These are phyloP conservation scores for Dasypogon diadema DNA, from an alignment of 2,888 invertebrate species.

Conservation along the genomic window DNA sequence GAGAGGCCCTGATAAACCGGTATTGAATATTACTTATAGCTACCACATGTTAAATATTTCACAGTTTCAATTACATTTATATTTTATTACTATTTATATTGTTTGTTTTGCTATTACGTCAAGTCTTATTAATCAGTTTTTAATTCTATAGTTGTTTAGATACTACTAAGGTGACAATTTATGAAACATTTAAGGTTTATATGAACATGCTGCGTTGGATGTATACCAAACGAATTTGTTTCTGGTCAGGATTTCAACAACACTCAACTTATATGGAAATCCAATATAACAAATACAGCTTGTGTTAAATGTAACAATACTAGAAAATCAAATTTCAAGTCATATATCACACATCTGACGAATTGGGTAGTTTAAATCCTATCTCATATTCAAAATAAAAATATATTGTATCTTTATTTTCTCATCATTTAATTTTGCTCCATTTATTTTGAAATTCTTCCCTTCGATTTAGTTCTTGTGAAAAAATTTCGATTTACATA, in stretches of 20 bases:
- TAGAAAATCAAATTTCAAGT: slow-evolving; percentile 19
- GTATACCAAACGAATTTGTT: neutral
- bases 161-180: slow-evolving; percentile 7
- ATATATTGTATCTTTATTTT: too few relatives aligned
- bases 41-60: slow-evolving; percentile 43
- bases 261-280: slow-evolving; percentile 1
- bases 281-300: slow-evolving; percentile 25
- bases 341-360: slow-evolving; percentile 36
- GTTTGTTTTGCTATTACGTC: slow-evolving; percentile 15
- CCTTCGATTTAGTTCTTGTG: too few relatives aligned
- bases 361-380: slow-evolving; percentile 10
- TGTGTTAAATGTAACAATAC: slow-evolving; percentile 15
- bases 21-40: slow-evolving; percentile 29
- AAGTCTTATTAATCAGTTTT: slow-evolving; percentile 31
- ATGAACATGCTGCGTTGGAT: slow-evolving; percentile 1
- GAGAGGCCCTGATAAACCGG: slow-evolving; percentile 48
- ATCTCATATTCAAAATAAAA: too few relatives aligned
- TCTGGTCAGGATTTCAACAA: slow-evolving; percentile 16
- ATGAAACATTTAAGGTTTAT: slow-evolving; percentile 29
- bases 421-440: too few relatives aligned
- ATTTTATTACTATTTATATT: slow-evolving; percentile 14
- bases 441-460: too few relatives aligned
- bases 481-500: too few relatives aligned
- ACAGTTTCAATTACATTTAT: slow-evolving; percentile 40
- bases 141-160: neutral